Evolutionary conservation across 2,113 vertebrate genomes (phyloP), one percentile per base, ranked within the genome.

Genomic region (Cebus imitator): DNA sequence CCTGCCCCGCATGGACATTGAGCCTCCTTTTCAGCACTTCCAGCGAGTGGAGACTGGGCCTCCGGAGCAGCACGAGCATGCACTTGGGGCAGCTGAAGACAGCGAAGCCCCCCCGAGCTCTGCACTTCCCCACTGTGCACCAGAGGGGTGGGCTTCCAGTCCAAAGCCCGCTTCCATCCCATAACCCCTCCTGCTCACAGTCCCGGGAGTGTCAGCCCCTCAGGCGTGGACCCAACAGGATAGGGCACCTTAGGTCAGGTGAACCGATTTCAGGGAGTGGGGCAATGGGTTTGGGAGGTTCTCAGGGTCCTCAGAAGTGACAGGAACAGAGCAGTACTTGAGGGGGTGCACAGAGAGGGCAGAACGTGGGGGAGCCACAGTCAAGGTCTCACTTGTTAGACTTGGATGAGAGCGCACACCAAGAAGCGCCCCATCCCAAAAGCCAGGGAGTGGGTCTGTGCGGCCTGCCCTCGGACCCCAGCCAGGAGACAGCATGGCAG

Each of bases 291-390:
- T 4, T 13, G n/a, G 40, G 40, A 17, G 8, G 23, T 43, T 50
- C 30, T 40, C 17, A 13, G 25, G 43, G 72, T 27, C 35, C 45
- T 55, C 6, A 57, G 61, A 58, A 30, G 61, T 7, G 1, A 14
- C 57, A 43, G 16, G 25, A 43, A 64, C 45, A 79, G 45, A n/a
- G 21, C 14, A 17, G 45, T 6, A 25, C 58, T 40, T 27, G 35
- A 27, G 25, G 50, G 2, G 32, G 27, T 12, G 17, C 52, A 10
- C 10, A 13, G 86, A 11, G 70, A 23, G 72, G 17, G 30, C 35
- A 18, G 85, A 8, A 3, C 0, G 9, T 4, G 13, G 20, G 2
- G 58, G 52, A 12, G 1, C 27, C 37, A 8, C 27, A 20, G 48
- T 12, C 23, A 20, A 50, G 45, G 35, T 23, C 25, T 20, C 40